Base-by-base conservation (phyloP, 1,140 invertebrate species). In the Aphelenchoides besseyi region DNA sequence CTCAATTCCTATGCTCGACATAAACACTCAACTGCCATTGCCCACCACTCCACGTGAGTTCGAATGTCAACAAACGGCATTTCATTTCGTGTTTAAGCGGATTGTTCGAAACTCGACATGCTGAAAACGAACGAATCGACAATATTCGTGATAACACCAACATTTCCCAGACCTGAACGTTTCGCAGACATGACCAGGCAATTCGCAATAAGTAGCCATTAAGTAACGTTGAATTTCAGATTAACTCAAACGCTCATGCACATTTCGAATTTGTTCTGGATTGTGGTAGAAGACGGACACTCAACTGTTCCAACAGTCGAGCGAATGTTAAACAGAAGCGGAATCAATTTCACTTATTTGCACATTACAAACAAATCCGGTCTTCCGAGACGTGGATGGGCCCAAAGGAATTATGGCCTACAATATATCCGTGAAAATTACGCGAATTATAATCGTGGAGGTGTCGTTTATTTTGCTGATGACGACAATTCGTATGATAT, bases 101-200 rank as follows among this genome's bases (percentile, higher is more conserved):
- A 63, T 29, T 5, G 9, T 33, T 8, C 61, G 3, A 8, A 33
- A 48, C 8, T 41, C 23, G 37, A 63, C 61, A 33, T 5, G 23
- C 23, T 29, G 16, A 29, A 72, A 18, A 0, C 18, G 9, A 41
- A 53, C 28, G 68, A 70, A 1, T n/a, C 68, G 26, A 30, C 26
- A 16, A 77, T 79, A 12, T 72, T 79, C 86, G 90, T 91, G 1
- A 91, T 97, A 69, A 97, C 94, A 2, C 95, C 95, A 29, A 97
- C 95, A 0, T 93, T 95, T 85, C 84, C 89, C 18, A 87, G 94
- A 57, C 89, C 91, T 36, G 92, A 92, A 57, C 94, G 97, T 87
- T 95, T 95, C 85, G 94, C 95, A 26, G 95, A 98, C 85, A 86
- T 98, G 16, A 95, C 92, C 54, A 72, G 68, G 68, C 69, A 1